Conservation (phyloP, 1,140 invertebrate genomes). For the Diachasma alloeum region DNA sequence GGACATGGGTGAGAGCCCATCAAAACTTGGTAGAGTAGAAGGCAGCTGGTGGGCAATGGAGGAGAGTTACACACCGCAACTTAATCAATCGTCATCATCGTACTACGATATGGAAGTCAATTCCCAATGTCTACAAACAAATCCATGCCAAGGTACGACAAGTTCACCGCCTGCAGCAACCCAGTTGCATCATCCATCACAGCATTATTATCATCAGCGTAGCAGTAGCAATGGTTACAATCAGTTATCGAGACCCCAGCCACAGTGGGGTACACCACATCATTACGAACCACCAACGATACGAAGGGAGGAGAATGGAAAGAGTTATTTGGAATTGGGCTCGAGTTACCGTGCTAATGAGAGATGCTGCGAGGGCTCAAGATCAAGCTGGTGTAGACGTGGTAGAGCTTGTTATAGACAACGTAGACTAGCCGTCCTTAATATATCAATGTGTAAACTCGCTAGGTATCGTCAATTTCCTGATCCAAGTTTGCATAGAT, state of each 20-base stretch:
- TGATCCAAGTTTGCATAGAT: constrained; percentile 89
- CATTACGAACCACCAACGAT: constrained; percentile 80
- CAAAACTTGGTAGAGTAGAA: constrained; percentile 60
- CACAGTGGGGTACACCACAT: constrained; percentile 64
- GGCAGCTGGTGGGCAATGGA: constrained; percentile 64
- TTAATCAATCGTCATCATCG: constrained; percentile 44
- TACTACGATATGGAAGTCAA: constrained; percentile 56
- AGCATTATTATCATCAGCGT: constrained; percentile 34
- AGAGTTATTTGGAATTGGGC: constrained; percentile 87
- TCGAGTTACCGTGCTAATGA: constrained; percentile 69
- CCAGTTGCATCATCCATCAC: constrained; percentile 29
- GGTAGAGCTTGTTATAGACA: constrained; percentile 82
- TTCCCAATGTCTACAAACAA: constrained; percentile 47
- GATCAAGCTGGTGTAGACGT: constrained; percentile 77
- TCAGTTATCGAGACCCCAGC: constrained; percentile 57
- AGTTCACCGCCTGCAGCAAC: constrained; percentile 21
- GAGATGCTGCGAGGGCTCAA: constrained; percentile 78
- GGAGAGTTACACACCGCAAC: constrained; percentile 49
- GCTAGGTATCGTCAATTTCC: constrained; percentile 86
- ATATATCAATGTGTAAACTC: constrained; percentile 92
- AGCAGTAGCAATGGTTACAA: constrained; percentile 49
- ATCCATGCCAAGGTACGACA: constrained; percentile 34
- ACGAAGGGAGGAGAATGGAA: constrained; percentile 87
- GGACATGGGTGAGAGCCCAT: constrained; percentile 61
- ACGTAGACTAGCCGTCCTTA: constrained; percentile 86